Base-by-base conservation (phyloP, 2,888 invertebrate species). In the Pteria penguin region DNA sequence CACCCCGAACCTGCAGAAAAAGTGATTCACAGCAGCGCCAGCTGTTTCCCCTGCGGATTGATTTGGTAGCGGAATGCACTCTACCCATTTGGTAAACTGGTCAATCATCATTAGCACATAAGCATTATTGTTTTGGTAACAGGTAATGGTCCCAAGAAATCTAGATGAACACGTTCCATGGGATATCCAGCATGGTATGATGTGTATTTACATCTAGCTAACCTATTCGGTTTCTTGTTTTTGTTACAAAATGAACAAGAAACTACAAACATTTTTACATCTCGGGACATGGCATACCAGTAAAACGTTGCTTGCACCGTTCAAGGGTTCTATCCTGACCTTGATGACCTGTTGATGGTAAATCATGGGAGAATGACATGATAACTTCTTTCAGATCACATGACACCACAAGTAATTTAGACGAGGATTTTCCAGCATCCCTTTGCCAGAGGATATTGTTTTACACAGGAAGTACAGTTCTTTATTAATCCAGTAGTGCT, bases 111-210 rank as follows among this genome's bases (percentile, higher is more conserved):
- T 32, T 32, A 76, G 32, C 2, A 74, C 31, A 36, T 75, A 58
- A n/a, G 36, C 63, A 62, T 75, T 70, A 33, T 67, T 24, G 5
- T 14, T 3, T 26, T 14, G 14, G 71, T 71, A 26, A 4, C 18
- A 18, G 71, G 71, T 27, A 78, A 54, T n/a, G 78, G 78, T 5
- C 75, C 71, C 26, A 75, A 8, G 52, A 72, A 67, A 62, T 78
- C 75, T 11, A 75, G 14, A 22, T 71, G 74, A 2, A 78, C 62
- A 26, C 61, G 26, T n/a, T 61, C 4, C 27, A 61, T 61, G n/a
- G 61, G 61, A 4, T 26, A 26, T 27, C 54, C 5, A 24, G 66
- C 66, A 66, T 52, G 66, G 29, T 24, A 66, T n/a, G 36, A 45
- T 33, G 45, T 66, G 11, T 27, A 27, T 24, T 24, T 33, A 8